A percentile compares a stretch with the other conserved stretches of the same genome.
Evolutionary conservation across 2,888 invertebrate species (phyloP).

Genomic region (Euproctis similis): DNA sequence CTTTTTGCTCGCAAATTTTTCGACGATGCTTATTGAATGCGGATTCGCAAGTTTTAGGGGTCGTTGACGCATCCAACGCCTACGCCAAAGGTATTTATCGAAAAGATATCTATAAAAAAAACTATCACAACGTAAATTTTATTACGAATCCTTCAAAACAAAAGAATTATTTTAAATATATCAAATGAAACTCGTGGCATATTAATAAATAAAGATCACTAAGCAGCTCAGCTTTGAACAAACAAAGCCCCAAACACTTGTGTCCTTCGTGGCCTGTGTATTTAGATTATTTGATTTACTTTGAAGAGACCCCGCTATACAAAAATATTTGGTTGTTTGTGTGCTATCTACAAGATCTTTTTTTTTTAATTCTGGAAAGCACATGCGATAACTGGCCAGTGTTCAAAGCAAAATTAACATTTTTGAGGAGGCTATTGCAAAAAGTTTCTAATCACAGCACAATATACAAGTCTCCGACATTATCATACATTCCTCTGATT

Average conservation of each 20-base stretch:
- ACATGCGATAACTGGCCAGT: too few relatives aligned
- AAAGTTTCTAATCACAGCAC: too few relatives aligned
- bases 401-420: too few relatives aligned
- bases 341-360: constrained; percentile 11
- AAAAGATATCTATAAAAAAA: constrained; percentile 34
- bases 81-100: constrained; percentile 53
- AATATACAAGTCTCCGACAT: too few relatives aligned
- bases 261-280: constrained; percentile 52
- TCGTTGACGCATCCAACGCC: constrained; percentile 72
- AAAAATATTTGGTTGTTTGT: constrained; percentile 36
- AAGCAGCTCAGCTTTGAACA: constrained; percentile 47
- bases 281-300: constrained; percentile 50
- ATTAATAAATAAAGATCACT: constrained; percentile 36
- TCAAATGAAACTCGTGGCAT: constrained; percentile 17
- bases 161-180: constrained; percentile 12
- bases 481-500: too few relatives aligned
- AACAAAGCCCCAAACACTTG: constrained; percentile 56
- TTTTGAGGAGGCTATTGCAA: too few relatives aligned
- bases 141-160: constrained; percentile 9
- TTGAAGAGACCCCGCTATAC: constrained; percentile 55
- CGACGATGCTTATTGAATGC: constrained; percentile 63
- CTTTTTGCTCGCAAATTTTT: too few relatives aligned
- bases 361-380: not conserved
- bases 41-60: constrained; percentile 71
- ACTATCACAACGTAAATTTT: constrained; percentile 22